Percentiles rank a stretch among this genome's conserved stretches.
Evolutionary conservation across 2,888 invertebrate species (phyloP).

Genomic region (Orchestes rusci): DNA sequence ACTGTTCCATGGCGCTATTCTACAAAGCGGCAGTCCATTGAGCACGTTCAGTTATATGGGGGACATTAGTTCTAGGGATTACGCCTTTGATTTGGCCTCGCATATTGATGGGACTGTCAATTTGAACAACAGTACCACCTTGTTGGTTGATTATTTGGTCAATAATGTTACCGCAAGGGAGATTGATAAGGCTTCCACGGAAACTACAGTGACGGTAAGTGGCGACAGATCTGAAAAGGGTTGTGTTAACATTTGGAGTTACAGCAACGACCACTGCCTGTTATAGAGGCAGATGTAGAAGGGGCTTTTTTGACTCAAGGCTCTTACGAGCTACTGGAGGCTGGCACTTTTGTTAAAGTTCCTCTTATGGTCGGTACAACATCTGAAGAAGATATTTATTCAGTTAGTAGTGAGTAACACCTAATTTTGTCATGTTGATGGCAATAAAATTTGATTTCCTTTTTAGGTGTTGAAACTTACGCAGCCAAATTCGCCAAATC

Average conservation of each 20-base stretch:
- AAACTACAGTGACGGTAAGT: conserved; percentile 19
- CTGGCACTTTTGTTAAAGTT: conserved; percentile 25
- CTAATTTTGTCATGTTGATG: no score
- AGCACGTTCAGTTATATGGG: conserved; percentile 19
- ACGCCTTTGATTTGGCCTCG: conserved; percentile 19
- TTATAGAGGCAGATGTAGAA: conserved; percentile 19
- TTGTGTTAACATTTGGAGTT: no score
- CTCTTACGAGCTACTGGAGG: conserved; percentile 22
- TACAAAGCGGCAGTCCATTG: conserved; percentile 25
- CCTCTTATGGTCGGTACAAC: conserved; percentile 28
- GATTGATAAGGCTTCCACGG: conserved; percentile 18
- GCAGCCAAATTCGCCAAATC: no score
- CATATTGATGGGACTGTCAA: conserved; percentile 13
- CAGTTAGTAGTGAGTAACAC: conserved; percentile 13
- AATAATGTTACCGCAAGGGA: conserved; percentile 11
- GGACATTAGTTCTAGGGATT: conserved; percentile 19
- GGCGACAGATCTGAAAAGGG: no score
- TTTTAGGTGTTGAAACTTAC: no score
- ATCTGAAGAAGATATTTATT: conserved; percentile 27
- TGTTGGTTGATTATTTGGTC: conserved; percentile 12
- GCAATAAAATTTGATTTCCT: no score
- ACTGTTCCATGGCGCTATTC: conserved; percentile 21
- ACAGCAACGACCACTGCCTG: no score
- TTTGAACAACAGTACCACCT: conserved; percentile 13
- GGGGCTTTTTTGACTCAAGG: conserved; percentile 27